A percentile compares a stretch with the other conserved stretches of the same genome.
These are phyloP conservation scores for Timema cristinae DNA, from an alignment of 2,888 invertebrate genomes.

Conservation along the genomic window DNA sequence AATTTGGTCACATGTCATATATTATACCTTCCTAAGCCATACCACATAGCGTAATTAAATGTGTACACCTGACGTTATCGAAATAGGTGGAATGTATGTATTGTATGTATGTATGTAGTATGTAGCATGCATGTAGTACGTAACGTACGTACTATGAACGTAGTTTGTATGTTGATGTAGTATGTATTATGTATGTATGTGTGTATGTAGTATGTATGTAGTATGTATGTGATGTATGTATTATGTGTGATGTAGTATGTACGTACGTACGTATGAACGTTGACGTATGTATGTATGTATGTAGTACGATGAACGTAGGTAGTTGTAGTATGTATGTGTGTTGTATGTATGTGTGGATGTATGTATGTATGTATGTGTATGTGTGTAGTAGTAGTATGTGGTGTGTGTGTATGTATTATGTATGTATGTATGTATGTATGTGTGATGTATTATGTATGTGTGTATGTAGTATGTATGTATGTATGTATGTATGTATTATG, in stretches of 20 bases:
- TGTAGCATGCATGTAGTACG: too few species aligned
- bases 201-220: background rate
- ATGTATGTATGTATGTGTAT: conserved; percentile 10
- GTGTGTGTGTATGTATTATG: conserved; percentile 14
- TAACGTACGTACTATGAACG: too few species aligned
- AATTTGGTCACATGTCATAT: too few species aligned
- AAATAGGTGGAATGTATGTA: too few species aligned
- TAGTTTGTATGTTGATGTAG: too few species aligned
- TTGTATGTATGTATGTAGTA: too few species aligned
- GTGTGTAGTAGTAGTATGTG: background rate
- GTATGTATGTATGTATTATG: conserved; percentile 17
- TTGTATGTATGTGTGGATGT: background rate
- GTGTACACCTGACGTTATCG: too few species aligned
- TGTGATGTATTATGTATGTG: conserved; percentile 15
- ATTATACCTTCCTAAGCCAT: too few species aligned
- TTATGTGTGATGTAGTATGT: background rate
- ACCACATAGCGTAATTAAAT: too few species aligned
- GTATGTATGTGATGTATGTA: background rate
- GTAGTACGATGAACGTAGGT: conserved; percentile 1
- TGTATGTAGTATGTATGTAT: conserved; percentile 17
- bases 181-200: background rate
- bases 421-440: conserved; percentile 18
- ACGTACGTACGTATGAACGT: conserved; percentile 3
- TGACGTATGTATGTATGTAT: background rate
- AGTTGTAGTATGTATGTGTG: background rate